Conservation (phyloP, 2,888 invertebrate genomes). For the Linyphia triangularis region DNA sequence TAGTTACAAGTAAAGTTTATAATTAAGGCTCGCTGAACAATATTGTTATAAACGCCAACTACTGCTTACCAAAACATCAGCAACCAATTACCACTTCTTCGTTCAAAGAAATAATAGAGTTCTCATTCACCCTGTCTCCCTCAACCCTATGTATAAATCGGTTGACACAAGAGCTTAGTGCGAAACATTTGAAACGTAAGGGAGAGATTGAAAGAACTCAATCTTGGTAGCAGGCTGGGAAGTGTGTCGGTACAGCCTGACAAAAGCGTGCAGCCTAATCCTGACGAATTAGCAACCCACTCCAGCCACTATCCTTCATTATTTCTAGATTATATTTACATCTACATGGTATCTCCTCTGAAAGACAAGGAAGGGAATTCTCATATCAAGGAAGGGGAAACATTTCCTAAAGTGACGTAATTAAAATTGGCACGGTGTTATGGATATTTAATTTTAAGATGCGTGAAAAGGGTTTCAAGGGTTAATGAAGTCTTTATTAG, state of each 20-base stretch:
- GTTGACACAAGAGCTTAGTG: conserved; percentile 61
- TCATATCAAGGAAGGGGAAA: not conserved
- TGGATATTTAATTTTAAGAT: conserved; percentile 71
- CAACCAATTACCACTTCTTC: too few species aligned
- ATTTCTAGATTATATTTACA: conserved; percentile 58
- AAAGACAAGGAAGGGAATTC: not conserved
- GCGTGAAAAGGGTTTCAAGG: conserved; percentile 54
- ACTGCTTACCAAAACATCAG: too few species aligned
- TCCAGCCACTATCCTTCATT: conserved; percentile 62
- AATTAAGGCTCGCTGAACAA: too few species aligned
- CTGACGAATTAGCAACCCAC: conserved; percentile 67
- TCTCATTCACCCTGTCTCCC: conserved; percentile 36
- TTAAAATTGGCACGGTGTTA: conserved; percentile 69
- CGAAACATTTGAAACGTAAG: conserved; percentile 23
- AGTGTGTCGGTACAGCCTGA: conserved; percentile 51
- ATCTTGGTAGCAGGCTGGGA: conserved; percentile 5
- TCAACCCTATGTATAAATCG: conserved; percentile 18
- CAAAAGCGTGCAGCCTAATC: conserved; percentile 63
- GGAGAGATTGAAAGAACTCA: conserved; percentile 34
- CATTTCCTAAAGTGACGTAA: conserved; percentile 60
- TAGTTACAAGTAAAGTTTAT: too few species aligned
- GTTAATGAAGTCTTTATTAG: conserved; percentile 70
- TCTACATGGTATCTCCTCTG: conserved; percentile 26
- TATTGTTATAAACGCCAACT: too few species aligned
- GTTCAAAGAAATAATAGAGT: conserved; percentile 1